These are phyloP conservation scores for Drosophila biarmipes DNA, from an alignment of 1,140 invertebrate species.

Conservation along the genomic window DNA sequence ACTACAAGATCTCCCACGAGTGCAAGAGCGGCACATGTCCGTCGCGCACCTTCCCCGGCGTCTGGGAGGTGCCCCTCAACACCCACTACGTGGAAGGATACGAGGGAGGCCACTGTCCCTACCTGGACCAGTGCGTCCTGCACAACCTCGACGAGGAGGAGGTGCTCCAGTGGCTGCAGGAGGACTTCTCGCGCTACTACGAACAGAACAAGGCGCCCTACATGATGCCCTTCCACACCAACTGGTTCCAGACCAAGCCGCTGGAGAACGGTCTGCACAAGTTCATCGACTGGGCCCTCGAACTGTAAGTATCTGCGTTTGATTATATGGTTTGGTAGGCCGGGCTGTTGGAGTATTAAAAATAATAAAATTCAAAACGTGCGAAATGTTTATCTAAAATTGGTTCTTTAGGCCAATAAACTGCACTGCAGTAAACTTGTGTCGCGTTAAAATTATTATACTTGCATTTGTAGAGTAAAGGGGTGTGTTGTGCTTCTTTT, in stretches of 20 bases:
- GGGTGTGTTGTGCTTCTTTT: too few species aligned
- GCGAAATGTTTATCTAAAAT: too few species aligned
- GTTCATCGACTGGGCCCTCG: slow-evolving; percentile 92
- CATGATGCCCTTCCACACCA: slow-evolving; percentile 97
- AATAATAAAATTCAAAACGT: too few species aligned
- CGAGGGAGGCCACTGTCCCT: slow-evolving; percentile 96
- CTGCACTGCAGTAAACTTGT: too few species aligned
- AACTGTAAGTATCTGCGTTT: slow-evolving; percentile 87
- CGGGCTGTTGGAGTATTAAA: too few species aligned
- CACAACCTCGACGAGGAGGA: slow-evolving; percentile 94
- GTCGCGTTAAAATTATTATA: too few species aligned
- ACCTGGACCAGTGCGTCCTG: slow-evolving; percentile 96
- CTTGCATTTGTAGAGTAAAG: too few species aligned
- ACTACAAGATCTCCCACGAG: slow-evolving; percentile 96
- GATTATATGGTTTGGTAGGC: neutral
- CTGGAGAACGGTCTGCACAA: slow-evolving; percentile 93
- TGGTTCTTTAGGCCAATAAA: too few species aligned
- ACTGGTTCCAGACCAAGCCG: slow-evolving; percentile 96
- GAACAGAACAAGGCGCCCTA: slow-evolving; percentile 95
- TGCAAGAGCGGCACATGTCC: slow-evolving; percentile 96
- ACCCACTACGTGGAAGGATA: slow-evolving; percentile 95
- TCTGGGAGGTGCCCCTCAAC: slow-evolving; percentile 98
- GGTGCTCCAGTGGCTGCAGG: slow-evolving; percentile 95
- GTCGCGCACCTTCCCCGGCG: slow-evolving; percentile 94
- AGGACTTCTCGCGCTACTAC: slow-evolving; percentile 95